These are phyloP conservation scores for Diadegma fenestrale DNA, from an alignment of 2,888 invertebrate genomes.

Conservation along the genomic window DNA sequence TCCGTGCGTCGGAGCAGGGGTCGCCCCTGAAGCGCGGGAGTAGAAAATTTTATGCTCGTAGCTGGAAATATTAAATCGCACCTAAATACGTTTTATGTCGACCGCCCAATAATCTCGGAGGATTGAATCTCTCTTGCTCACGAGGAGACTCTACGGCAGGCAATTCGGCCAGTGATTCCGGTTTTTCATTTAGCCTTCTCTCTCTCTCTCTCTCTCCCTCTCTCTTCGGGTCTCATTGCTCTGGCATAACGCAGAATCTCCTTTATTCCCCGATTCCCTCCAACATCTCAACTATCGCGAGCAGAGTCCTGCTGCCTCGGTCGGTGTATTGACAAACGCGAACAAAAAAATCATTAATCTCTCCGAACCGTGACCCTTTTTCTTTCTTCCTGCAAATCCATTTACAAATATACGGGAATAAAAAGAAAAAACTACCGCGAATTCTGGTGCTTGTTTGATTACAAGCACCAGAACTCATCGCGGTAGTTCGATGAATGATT, in stretches of 20 bases:
- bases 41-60: conserved; percentile 81
- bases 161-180: conserved; percentile 70
- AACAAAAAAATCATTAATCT: conserved; percentile 22
- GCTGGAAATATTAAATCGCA: conserved; percentile 85
- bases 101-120: conserved; percentile 81
- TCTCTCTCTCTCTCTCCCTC: conserved; percentile 30
- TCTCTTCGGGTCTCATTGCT: conserved; percentile 36
- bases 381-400: background rate
- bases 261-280: conserved; percentile 31
- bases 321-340: background rate
- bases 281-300: conserved; percentile 22
- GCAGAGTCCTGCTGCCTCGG: background rate
- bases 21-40: conserved; percentile 73
- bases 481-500: background rate
- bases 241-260: conserved; percentile 30
- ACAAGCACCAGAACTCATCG: background rate
- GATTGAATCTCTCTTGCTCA: conserved; percentile 68
- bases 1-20: conserved; percentile 52
- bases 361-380: conserved; percentile 3
- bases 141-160: conserved; percentile 51
- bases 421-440: background rate
- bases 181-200: conserved; percentile 54
- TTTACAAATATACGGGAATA: background rate
- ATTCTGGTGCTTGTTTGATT: background rate
- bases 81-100: conserved; percentile 84